Evolutionary conservation across 2,113 vertebrate species (phyloP).

Genomic region (Ptyas mucosa): DNA sequence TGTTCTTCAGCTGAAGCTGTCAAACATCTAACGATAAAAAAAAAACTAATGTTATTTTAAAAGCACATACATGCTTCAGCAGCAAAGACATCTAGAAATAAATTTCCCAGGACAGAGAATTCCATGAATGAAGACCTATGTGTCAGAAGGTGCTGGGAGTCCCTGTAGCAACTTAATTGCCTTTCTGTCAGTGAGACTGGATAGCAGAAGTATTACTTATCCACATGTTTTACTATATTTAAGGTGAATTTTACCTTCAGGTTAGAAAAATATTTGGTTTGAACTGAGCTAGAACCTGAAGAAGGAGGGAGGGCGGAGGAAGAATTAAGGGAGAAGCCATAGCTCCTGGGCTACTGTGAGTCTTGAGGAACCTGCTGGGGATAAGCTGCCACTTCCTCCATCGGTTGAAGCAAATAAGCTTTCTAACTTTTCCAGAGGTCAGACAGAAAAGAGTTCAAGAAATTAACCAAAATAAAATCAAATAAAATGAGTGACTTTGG

Average conservation of each 20-base stretch:
- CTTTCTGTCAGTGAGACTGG: not conserved
- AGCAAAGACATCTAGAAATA: not conserved
- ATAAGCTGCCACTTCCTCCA: not conserved
- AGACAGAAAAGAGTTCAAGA: not conserved
- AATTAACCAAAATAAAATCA: not conserved
- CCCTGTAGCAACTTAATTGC: not conserved
- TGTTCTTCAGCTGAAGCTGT: not conserved
- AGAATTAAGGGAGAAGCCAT: not conserved
- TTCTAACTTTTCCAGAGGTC: not conserved
- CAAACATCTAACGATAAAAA: not conserved
- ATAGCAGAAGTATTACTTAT: not conserved
- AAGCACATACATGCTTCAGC: not conserved
- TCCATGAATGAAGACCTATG: not conserved
- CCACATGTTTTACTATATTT: not conserved
- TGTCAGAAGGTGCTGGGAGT: not conserved
- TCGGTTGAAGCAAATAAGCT: not conserved
- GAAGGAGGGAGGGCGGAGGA: not conserved
- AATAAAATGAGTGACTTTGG: not conserved
- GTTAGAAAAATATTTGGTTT: not conserved
- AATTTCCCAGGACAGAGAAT: not conserved
- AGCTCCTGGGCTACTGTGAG: not conserved
- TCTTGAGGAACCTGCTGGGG: not conserved
- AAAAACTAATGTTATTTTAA: not conserved
- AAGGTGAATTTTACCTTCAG: not conserved
- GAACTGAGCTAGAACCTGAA: not conserved